phyloP scores from a whole-genome alignment of 2,113 vertebrate genomes.

The Lutjanus erythropterus region DNA sequence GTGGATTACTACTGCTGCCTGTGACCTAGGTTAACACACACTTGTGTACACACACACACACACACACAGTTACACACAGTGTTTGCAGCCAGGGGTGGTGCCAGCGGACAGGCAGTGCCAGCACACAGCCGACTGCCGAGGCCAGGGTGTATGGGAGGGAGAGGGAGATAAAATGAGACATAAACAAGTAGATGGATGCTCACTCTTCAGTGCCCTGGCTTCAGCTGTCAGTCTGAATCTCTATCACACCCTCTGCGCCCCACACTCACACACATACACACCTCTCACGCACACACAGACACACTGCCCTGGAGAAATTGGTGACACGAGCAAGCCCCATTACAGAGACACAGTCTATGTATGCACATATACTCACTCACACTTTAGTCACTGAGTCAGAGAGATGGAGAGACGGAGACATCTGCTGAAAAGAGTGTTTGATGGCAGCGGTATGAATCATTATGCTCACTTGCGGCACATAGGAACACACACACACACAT shows the following conservation, averaged over 20 bases:
- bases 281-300: conserved; percentile 28
- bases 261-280: conserved; percentile 24
- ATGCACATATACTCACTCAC: conserved; percentile 56
- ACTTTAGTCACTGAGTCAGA: conserved; percentile 70
- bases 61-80: conserved; percentile 15
- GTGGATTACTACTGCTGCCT: conserved; percentile 55
- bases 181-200: conserved; percentile 81
- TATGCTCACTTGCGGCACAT: conserved; percentile 61
- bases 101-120: conserved; percentile 65
- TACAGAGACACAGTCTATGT: conserved; percentile 49
- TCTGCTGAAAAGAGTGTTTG: conserved; percentile 76
- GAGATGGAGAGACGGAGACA: conserved; percentile 59
- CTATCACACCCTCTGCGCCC: conserved; percentile 69
- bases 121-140: conserved; percentile 53
- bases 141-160: conserved; percentile 43
- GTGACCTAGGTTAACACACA: conserved; percentile 67
- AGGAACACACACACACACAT: conserved; percentile 30
- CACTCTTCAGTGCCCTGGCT: conserved; percentile 73
- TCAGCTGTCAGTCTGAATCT: conserved; percentile 71
- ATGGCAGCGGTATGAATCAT: conserved; percentile 75
- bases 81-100: conserved; percentile 69
- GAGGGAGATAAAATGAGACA: conserved; percentile 73
- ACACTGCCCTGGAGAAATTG: conserved; percentile 66
- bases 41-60: conserved; percentile 29
- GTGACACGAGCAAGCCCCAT: conserved; percentile 67